Evolutionary conservation across 2,888 invertebrate species (phyloP).

Genomic region (Pocota personata): DNA sequence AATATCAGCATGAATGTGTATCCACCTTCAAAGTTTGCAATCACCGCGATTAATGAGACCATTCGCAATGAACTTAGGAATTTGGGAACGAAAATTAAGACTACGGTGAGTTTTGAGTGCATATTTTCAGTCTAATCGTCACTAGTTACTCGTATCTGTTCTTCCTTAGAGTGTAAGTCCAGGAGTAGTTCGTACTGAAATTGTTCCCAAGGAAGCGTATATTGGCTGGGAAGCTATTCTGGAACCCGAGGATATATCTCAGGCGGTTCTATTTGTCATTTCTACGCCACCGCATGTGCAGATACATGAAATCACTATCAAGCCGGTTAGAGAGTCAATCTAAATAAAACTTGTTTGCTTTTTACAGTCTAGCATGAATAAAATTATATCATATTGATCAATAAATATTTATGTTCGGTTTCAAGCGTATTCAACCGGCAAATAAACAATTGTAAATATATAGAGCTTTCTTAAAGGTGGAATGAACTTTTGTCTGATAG

Average conservation of each 20-base stretch:
- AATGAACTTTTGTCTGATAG: too few species aligned
- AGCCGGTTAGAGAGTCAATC: conserved; percentile 32
- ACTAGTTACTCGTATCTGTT: conserved; percentile 5
- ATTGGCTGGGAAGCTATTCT: conserved; percentile 75
- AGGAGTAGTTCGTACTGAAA: conserved; percentile 6
- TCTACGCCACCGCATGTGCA: conserved; percentile 82
- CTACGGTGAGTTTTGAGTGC: conserved; percentile 78
- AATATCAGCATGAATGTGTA: conserved; percentile 72
- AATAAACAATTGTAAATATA: too few species aligned
- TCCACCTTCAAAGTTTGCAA: conserved; percentile 73
- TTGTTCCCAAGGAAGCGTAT: conserved; percentile 58
- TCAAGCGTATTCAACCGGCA: too few species aligned
- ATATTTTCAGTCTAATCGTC: too few species aligned
- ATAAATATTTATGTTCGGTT: too few species aligned
- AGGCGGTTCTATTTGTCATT: conserved; percentile 84
- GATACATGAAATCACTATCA: conserved; percentile 46
- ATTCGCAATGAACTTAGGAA: conserved; percentile 80
- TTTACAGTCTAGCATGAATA: conserved; percentile 1
- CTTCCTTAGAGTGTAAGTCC: conserved; percentile 33
- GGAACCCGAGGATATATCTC: conserved; percentile 84
- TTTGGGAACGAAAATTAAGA: conserved; percentile 78
- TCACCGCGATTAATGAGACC: conserved; percentile 77
- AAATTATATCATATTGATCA: neutral
- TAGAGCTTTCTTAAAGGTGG: too few species aligned
- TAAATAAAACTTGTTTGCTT: conserved; percentile 49